phyloP scores from a whole-genome alignment of 1,140 invertebrate species.

The Drosophila takahashii region DNA sequence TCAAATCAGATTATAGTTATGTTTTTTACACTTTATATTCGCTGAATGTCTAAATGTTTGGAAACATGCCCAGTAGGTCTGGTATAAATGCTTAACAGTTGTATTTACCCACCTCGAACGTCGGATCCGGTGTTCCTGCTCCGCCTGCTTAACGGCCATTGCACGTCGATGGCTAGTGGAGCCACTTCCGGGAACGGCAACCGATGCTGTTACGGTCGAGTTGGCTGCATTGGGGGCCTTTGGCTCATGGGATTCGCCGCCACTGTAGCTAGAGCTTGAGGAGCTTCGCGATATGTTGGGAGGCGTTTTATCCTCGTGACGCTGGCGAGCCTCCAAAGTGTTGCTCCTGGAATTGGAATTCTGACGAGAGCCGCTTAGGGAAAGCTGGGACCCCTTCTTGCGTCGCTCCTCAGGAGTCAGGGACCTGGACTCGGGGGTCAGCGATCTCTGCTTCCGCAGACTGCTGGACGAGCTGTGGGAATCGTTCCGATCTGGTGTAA shows the following conservation, averaged over 20 bases:
- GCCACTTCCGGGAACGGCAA: not conserved
- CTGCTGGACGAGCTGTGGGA: slow-evolving; percentile 79
- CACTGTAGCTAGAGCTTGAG: slow-evolving; percentile 84
- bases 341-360: slow-evolving; percentile 78
- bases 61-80: not conserved
- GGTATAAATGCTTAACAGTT: too few relatives aligned
- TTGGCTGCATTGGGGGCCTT: slow-evolving; percentile 36
- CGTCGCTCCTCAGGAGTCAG: slow-evolving; percentile 79
- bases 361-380: slow-evolving; percentile 72
- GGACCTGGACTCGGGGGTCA: slow-evolving; percentile 82
- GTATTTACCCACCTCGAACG: slow-evolving; percentile 72
- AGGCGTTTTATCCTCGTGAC: slow-evolving; percentile 66
- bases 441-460: slow-evolving; percentile 76
- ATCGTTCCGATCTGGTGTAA: slow-evolving; percentile 81
- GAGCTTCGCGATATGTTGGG: slow-evolving; percentile 80
- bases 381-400: slow-evolving; percentile 77
- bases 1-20: too few relatives aligned
- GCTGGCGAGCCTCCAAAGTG: slow-evolving; percentile 73
- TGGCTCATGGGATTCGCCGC: slow-evolving; percentile 61
- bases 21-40: too few relatives aligned
- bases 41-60: too few relatives aligned
- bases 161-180: slow-evolving; percentile 53
- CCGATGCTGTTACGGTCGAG: slow-evolving; percentile 13
- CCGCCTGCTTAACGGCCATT: slow-evolving; percentile 57
- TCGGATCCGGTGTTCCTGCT: slow-evolving; percentile 79